Conservation (phyloP, 2,113 vertebrate genomes). For the Calyptomena viridis region DNA sequence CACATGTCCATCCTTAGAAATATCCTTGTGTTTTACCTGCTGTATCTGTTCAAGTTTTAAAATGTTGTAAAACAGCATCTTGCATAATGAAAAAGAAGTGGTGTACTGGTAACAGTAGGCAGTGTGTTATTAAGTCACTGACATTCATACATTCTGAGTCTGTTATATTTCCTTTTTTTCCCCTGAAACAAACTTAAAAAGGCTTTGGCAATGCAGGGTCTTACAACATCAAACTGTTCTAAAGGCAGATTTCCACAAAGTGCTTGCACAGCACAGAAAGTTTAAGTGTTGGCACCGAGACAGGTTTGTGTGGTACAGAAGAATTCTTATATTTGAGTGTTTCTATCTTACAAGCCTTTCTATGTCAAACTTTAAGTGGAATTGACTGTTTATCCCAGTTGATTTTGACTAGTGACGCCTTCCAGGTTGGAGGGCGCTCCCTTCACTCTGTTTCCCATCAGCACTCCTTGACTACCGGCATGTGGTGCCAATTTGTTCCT, state of each 20-base stretch:
- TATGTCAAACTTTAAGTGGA: conserved; percentile 67
- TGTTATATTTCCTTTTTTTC: conserved; percentile 25
- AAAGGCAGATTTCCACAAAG: conserved; percentile 70
- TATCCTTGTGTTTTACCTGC: background rate
- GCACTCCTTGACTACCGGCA: conserved; percentile 64
- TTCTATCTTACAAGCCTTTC: conserved; percentile 63
- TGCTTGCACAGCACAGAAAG: conserved; percentile 72
- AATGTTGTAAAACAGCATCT: background rate
- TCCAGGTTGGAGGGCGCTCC: conserved; percentile 65
- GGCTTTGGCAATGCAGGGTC: conserved; percentile 52
- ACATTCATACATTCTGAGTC: background rate
- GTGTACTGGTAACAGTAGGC: background rate
- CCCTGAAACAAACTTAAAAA: conserved; percentile 33
- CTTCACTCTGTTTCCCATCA: conserved; percentile 75
- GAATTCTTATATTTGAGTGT: conserved; percentile 62
- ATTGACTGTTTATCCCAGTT: conserved; percentile 69
- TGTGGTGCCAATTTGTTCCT: conserved; percentile 80
- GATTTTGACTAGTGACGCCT: conserved; percentile 68
- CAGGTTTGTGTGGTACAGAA: conserved; percentile 61
- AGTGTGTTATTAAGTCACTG: background rate
- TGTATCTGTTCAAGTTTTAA: background rate
- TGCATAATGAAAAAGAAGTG: background rate
- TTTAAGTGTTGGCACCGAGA: conserved; percentile 61
- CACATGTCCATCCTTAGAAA: background rate
- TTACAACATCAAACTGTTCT: conserved; percentile 57